Base-by-base conservation (phyloP, 2,888 invertebrate genomes). In the Stenurella melanura region DNA sequence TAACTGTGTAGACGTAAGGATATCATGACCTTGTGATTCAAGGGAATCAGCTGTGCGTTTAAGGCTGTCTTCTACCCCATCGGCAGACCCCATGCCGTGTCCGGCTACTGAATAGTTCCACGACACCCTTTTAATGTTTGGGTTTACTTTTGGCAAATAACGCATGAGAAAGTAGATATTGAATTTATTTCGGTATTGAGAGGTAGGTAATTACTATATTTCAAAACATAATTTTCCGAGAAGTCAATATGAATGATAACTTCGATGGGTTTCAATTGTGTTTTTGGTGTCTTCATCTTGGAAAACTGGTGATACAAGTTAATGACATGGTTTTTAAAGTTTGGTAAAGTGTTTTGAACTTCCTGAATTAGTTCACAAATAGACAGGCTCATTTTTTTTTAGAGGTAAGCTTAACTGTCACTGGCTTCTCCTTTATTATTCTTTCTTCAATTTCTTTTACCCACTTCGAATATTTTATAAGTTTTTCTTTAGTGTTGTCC, bases 381-480 rank as follows among this genome's bases (percentile, higher is more conserved):
- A 60, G 60, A 11, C 60, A 60, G 26, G 11, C 18, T 60, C 60
- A 60, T 60, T 60, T 26, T 1, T 60, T 60, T 60, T 26, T n/a
- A n/a, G n/a, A n/a, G n/a, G 38, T 38, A 38, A 38, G 6, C 10
- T 56, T 56, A 60, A 19, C 60, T 60, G 60, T 60, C 9, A 19
- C 21, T 60, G 60, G 60, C 21, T 60, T 60, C 21, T 60, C 60
- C 15, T 60, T 60, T 60, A 60, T 60, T 60, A 60, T 60, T 21
- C 19, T 60, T 60, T 60, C 4, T 60, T 60, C 21, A 3, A 10
- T 60, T 60, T 60, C 26, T 10, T 60, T 60, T 19, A 60, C 9
- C 60, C 60, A 60, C 21, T 60, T 60, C 5, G 21, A 60, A 60
- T 60, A 60, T 60, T 60, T 60, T 60, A 60, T 60, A 60, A 60